Percentiles rank a stretch among this genome's conserved stretches.
phyloP scores from a whole-genome alignment of 2,888 invertebrate species.

The Archaeoteleia sp. region DNA sequence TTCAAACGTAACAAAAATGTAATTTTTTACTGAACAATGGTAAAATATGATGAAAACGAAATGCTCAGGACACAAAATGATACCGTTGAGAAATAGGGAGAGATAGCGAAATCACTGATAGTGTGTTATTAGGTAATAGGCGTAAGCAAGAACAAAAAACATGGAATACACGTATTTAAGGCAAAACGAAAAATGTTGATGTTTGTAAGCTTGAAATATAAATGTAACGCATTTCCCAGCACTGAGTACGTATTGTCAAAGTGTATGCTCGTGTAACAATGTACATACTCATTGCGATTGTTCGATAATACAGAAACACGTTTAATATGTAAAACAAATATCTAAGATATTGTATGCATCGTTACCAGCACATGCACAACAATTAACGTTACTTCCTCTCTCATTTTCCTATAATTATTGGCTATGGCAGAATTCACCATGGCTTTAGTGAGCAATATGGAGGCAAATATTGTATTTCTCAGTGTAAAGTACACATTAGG shows the following conservation, averaged over 20 bases:
- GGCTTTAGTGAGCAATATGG: no score
- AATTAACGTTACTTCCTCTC: slow-evolving; percentile 23
- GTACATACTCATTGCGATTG: slow-evolving; percentile 52
- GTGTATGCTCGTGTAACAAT: slow-evolving; percentile 52
- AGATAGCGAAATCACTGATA: no score
- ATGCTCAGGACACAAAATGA: slow-evolving; percentile 58
- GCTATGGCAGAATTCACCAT: background rate
- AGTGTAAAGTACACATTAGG: no score
- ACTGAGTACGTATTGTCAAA: slow-evolving; percentile 55
- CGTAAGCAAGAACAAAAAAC: slow-evolving; percentile 15
- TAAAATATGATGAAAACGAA: no score
- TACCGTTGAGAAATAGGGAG: slow-evolving; percentile 34
- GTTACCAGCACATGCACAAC: slow-evolving; percentile 42
- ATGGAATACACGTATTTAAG: slow-evolving; percentile 17
- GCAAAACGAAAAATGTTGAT: slow-evolving; percentile 62
- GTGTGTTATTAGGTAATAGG: slow-evolving; percentile 12
- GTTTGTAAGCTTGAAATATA: slow-evolving; percentile 74
- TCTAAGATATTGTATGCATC: slow-evolving; percentile 48
- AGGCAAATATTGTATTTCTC: no score
- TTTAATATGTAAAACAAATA: slow-evolving; percentile 52
- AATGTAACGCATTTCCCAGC: slow-evolving; percentile 71
- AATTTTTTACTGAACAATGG: no score
- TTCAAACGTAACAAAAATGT: no score
- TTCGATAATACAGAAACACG: slow-evolving; percentile 53
- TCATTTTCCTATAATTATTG: slow-evolving; percentile 7